A percentile compares a stretch with the other conserved stretches of the same genome.
Evolutionary conservation across 2,113 vertebrate species (phyloP).

Genomic region (Rhadina sibilatrix): DNA sequence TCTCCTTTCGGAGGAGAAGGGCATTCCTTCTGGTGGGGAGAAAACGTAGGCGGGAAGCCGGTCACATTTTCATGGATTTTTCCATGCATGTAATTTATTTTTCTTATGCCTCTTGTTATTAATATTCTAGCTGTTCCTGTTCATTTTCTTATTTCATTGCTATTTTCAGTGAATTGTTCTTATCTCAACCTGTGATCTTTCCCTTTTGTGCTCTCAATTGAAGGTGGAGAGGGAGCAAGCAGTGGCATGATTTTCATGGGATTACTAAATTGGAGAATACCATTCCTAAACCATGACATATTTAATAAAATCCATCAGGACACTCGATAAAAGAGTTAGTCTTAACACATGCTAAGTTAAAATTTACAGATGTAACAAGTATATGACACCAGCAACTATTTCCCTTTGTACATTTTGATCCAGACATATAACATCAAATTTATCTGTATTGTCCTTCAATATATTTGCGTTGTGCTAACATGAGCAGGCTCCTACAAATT

Average conservation of each 20-base stretch:
- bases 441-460: background rate
- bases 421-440: background rate
- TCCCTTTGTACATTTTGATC: background rate
- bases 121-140: background rate
- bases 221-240: background rate
- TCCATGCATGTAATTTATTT: background rate
- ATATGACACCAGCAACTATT: background rate
- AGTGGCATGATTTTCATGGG: background rate
- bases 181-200: background rate
- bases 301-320: background rate
- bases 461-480: background rate
- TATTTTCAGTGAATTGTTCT: background rate
- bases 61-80: background rate
- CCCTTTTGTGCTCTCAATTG: background rate
- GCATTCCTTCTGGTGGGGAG: accelerated
- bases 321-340: background rate
- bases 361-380: background rate
- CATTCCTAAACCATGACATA: background rate
- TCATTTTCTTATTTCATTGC: background rate
- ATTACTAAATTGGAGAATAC: background rate
- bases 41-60: accelerated
- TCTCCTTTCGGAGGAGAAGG: accelerated
- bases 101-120: background rate
- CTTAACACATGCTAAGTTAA: background rate
- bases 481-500: background rate